Percentiles rank a stretch among this genome's conserved stretches.
phyloP scores from a whole-genome alignment of 2,113 vertebrate genomes.

The Pseudopodoces humilis region DNA sequence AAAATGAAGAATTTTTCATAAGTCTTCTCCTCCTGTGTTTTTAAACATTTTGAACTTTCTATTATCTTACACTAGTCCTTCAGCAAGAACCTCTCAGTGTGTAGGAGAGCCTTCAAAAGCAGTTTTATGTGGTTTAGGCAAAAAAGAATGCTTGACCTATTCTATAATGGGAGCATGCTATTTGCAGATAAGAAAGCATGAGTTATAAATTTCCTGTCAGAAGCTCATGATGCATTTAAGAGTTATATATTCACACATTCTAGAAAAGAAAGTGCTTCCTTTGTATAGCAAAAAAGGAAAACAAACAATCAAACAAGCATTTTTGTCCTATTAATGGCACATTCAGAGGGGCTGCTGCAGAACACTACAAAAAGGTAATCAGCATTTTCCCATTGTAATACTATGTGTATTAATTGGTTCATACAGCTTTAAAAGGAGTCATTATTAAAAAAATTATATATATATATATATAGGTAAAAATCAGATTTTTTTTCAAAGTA shows the following conservation, averaged over 20 bases:
- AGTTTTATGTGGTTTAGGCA: not conserved
- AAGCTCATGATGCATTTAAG: constrained; percentile 29
- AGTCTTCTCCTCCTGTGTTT: not conserved
- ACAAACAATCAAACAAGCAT: not conserved
- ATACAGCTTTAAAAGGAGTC: not conserved
- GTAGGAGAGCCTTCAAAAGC: not conserved
- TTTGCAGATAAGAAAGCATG: constrained; percentile 41
- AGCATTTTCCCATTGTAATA: not conserved
- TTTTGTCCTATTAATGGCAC: not conserved
- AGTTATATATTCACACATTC: constrained; percentile 1
- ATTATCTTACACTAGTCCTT: not conserved
- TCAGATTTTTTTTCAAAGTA: not conserved
- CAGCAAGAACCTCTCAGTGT: not conserved
- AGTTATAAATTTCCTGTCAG: constrained; percentile 49
- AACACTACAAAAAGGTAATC: not conserved
- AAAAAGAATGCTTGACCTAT: constrained; percentile 57
- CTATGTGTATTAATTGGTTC: not conserved
- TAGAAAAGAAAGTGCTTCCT: not conserved
- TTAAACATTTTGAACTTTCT: constrained; percentile 5
- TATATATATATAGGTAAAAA: not conserved
- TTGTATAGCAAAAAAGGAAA: not conserved
- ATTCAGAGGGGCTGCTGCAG: not conserved
- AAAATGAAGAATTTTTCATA: not conserved
- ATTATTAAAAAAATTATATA: not conserved
- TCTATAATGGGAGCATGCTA: constrained; percentile 45